A percentile compares a stretch with the other conserved stretches of the same genome.
Evolutionary conservation across 2,797 vertebrate genomes (phyloP).

Genomic region (Sebastiscus albofasciatus): DNA sequence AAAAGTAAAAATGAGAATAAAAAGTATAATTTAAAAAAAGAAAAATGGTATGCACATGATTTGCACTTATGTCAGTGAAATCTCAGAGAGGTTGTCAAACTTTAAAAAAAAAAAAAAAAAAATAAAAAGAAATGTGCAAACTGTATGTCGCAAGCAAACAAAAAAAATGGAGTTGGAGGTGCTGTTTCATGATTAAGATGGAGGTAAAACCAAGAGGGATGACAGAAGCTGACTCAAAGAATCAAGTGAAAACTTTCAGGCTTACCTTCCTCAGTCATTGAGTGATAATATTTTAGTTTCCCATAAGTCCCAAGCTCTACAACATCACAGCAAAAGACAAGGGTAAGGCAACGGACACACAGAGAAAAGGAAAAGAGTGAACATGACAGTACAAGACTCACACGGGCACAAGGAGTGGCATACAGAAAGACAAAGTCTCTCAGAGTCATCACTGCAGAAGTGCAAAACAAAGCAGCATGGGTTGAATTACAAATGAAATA

Average conservation of each 20-base stretch:
- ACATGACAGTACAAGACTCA: slow-evolving; percentile 76
- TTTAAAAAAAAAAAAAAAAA: slow-evolving; percentile 61
- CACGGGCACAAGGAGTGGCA: slow-evolving; percentile 54
- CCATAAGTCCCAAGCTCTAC: slow-evolving; percentile 99
- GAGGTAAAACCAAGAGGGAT: slow-evolving; percentile 48
- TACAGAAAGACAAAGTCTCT: slow-evolving; percentile 50
- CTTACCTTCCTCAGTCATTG: slow-evolving; percentile 99
- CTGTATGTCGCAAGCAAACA: slow-evolving; percentile 55
- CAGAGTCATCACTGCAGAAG: slow-evolving; percentile 63
- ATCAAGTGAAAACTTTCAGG: slow-evolving; percentile 83
- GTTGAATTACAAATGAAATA: slow-evolving; percentile 38
- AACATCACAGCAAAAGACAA: slow-evolving; percentile 99
- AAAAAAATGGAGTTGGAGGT: slow-evolving; percentile 17
- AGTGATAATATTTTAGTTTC: slow-evolving; percentile 99
- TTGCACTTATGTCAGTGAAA: slow-evolving; percentile 86
- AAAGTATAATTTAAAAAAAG: slow-evolving; percentile 10
- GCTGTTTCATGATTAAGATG: slow-evolving; percentile 48
- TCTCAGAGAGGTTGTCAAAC: slow-evolving; percentile 82
- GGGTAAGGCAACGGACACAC: slow-evolving; percentile 93
- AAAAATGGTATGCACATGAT: slow-evolving; percentile 78
- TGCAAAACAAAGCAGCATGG: slow-evolving; percentile 64
- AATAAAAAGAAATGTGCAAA: slow-evolving; percentile 44
- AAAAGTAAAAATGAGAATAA: slow-evolving; percentile 18
- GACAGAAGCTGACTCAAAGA: slow-evolving; percentile 64
- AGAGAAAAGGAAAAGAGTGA: slow-evolving; percentile 82